Evolutionary conservation across 2,888 invertebrate species (phyloP), one percentile per base, ranked within the genome.

Genomic region (Sabatieria punctata): DNA sequence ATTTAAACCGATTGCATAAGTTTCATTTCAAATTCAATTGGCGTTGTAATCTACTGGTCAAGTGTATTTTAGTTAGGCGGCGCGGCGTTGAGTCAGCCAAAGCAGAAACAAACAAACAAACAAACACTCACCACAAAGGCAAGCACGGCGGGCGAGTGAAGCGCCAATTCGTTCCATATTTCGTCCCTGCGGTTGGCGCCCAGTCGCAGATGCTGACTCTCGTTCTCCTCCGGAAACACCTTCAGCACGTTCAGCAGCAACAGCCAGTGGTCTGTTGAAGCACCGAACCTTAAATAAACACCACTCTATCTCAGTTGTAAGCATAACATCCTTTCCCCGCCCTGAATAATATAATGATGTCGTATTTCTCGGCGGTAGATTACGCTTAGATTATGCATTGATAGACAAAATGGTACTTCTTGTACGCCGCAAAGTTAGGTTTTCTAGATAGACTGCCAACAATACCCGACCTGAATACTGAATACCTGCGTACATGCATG

Each of bases 181-280:
- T 88, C 82, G 52, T 79, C 76, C 51, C 93, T 74, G 51, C 95
- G 74, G 69, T 93, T 95, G 54, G 84, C 84, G 35, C 93, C 95
- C 50, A 97, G 73, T 60, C 69, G 59, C 25, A 72, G 56, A 36
- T 68, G 65, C 41, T 67, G 55, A 51, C 68, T 71, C 51, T 65
- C 67, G 4, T 89, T 79, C 76, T 97, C 95, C 72, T 97, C 95
- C 4, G 95, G 93, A 60, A 95, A 72, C 24, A 93, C 83, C 41
- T 83, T 88, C 54, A 97, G 73, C 55, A 95, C 78, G 74, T 91
- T 89, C 56, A 95, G 67, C 49, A 95, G 71, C 24, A 86, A 85
- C 74, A 80, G 82, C 54, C 83, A 73, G 24, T 74, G 68, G 33
- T 66, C 63, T 15, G 60, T 53, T 50, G 61, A 63, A 30, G 52